Percentiles rank a stretch among this genome's conserved stretches.
Evolutionary conservation across 2,888 invertebrate species (phyloP).

Genomic region (Ormyrus labotus): DNA sequence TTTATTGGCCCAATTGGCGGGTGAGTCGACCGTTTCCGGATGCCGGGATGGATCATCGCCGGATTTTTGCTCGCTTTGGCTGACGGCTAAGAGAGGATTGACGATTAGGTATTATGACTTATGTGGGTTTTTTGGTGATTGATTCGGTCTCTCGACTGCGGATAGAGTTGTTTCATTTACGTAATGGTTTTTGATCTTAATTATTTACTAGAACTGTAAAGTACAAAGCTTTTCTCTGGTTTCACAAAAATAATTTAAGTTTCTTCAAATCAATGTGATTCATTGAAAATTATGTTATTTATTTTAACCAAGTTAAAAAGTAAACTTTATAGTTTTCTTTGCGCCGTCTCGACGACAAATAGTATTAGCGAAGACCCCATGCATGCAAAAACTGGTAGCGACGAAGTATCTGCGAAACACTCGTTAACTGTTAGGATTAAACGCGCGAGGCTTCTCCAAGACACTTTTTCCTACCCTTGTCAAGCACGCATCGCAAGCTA

Average conservation of each 20-base stretch:
- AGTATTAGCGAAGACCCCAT: not conserved
- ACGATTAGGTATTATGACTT: too few species aligned
- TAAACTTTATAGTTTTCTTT: not conserved
- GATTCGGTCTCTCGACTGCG: too few species aligned
- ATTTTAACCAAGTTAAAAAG: not conserved
- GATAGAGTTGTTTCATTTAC: too few species aligned
- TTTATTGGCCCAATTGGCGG: not conserved
- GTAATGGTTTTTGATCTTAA: too few species aligned
- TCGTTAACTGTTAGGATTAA: slow-evolving; percentile 16
- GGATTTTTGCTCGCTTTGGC: not conserved
- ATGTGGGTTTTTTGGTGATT: slow-evolving; percentile 6
- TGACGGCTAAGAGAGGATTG: not conserved
- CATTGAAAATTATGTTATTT: too few species aligned
- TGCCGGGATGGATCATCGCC: not conserved
- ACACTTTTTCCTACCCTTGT: not conserved
- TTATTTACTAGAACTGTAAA: too few species aligned
- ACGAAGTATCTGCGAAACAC: not conserved
- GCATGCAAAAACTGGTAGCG: slow-evolving; percentile 1
- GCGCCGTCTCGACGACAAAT: slow-evolving; percentile 6
- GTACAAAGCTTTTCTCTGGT: too few species aligned
- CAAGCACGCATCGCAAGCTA: too few species aligned
- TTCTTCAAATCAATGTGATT: too few species aligned
- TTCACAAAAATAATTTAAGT: too few species aligned
- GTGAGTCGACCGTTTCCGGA: slow-evolving; percentile 29
- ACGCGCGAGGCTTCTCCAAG: slow-evolving; percentile 8